These are phyloP conservation scores for Clivina fossor DNA, from an alignment of 2,888 invertebrate genomes.

Conservation along the genomic window DNA sequence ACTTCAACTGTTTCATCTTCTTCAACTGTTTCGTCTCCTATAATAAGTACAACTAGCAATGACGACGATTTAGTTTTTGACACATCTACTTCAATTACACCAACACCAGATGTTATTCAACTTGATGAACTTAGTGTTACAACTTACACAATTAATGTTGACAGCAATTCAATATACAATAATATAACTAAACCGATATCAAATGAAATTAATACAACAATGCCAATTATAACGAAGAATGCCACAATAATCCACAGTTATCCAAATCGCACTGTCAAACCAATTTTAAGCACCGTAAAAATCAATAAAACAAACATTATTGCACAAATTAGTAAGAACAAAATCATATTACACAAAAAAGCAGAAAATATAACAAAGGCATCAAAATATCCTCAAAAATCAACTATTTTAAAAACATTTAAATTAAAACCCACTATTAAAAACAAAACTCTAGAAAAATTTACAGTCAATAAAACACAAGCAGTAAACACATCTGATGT, in stretches of 20 bases:
- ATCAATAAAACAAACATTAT: constrained; percentile 20
- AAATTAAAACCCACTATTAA: constrained; percentile 52
- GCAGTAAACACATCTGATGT: no score
- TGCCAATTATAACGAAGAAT: constrained; percentile 2
- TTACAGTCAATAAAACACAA: constrained; percentile 19
- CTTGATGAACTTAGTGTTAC: constrained; percentile 43
- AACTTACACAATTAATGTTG: constrained; percentile 47
- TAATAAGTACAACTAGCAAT: no score
- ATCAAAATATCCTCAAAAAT: constrained; percentile 43
- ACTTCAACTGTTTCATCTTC: constrained; percentile 25
- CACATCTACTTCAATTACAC: background rate
- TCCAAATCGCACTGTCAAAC: background rate
- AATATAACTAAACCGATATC: constrained; percentile 17
- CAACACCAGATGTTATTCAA: constrained; percentile 16
- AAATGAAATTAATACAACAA: constrained; percentile 2
- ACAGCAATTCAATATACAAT: constrained; percentile 41
- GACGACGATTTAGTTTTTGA: background rate
- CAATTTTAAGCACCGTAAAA: constrained; percentile 5
- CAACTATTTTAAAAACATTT: constrained; percentile 43
- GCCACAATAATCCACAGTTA: no score
- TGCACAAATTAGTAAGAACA: constrained; percentile 15
- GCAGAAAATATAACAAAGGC: constrained; percentile 47
- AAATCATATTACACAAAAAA: constrained; percentile 53
- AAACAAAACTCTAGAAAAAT: constrained; percentile 23
- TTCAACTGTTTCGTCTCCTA: constrained; percentile 24